These are phyloP conservation scores for Acrocephalus kingi DNA, from an alignment of 2,113 vertebrate genomes.

Conservation along the genomic window DNA sequence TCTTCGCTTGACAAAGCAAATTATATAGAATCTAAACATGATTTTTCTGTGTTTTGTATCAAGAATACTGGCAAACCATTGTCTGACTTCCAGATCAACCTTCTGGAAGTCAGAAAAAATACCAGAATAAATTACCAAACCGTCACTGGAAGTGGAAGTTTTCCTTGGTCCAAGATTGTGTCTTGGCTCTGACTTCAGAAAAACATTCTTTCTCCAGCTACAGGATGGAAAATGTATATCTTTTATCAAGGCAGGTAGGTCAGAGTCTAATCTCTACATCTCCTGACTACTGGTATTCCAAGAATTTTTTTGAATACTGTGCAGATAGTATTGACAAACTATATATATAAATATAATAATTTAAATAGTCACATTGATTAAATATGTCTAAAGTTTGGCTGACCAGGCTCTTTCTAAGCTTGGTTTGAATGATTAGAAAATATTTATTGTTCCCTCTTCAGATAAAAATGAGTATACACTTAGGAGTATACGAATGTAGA, in stretches of 20 bases:
- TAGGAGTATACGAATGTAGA: background rate
- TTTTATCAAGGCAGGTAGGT: background rate
- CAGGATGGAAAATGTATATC: background rate
- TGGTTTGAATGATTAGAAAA: background rate
- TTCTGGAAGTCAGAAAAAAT: background rate
- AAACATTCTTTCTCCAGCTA: slow-evolving; percentile 2
- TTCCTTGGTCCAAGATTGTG: background rate
- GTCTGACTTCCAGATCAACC: background rate
- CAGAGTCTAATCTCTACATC: background rate
- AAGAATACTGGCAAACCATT: background rate
- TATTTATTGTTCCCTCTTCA: background rate
- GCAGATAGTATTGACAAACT: background rate
- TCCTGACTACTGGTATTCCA: background rate
- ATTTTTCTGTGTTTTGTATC: background rate
- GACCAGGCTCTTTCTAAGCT: background rate
- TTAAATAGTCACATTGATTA: slow-evolving; percentile 35
- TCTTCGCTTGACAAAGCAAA: background rate
- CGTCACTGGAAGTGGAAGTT: background rate
- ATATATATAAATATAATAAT: background rate
- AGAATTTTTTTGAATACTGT: background rate
- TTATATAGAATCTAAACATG: background rate
- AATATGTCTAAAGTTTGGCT: background rate
- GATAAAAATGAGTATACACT: background rate
- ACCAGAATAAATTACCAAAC: background rate
- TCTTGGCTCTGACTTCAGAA: background rate